Percentiles rank a stretch among this genome's conserved stretches.
These are phyloP conservation scores for Chymomyza fuscimana DNA, from an alignment of 2,888 invertebrate genomes.

Conservation along the genomic window DNA sequence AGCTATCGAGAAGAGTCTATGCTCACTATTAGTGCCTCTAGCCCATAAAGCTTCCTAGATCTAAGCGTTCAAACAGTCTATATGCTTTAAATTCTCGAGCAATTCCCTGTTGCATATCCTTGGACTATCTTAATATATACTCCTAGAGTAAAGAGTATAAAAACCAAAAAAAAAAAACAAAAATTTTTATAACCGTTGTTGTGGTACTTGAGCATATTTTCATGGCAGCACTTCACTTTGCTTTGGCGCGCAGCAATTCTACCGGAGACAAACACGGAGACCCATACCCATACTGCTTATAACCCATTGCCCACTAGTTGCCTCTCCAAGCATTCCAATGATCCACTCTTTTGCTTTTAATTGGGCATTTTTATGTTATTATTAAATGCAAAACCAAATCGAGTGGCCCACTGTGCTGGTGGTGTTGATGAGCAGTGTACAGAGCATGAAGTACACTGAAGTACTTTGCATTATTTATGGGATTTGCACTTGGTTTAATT, in stretches of 20 bases:
- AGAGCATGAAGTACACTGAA: conserved; percentile 21
- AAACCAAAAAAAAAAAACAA: neutral
- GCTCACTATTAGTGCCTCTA: too few species aligned
- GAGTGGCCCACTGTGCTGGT: conserved; percentile 20
- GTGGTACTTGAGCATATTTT: conserved; percentile 59
- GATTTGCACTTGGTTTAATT: neutral
- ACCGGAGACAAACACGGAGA: neutral
- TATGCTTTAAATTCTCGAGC: too few species aligned
- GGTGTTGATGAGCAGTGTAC: neutral
- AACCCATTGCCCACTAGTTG: neutral
- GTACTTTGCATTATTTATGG: conserved; percentile 1
- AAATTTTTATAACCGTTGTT: conserved; percentile 40
- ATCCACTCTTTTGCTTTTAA: conserved; percentile 58
- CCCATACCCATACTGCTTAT: neutral
- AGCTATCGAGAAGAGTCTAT: too few species aligned
- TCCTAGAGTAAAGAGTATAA: too few species aligned
- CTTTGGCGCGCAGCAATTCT: conserved; percentile 43
- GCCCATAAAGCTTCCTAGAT: too few species aligned
- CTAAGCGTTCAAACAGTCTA: too few species aligned
- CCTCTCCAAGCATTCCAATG: neutral
- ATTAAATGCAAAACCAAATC: conserved; percentile 54
- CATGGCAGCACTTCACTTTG: conserved; percentile 47
- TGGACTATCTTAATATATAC: too few species aligned
- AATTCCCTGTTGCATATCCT: too few species aligned
- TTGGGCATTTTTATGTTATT: conserved; percentile 60